Base-by-base conservation (phyloP, 2,113 vertebrate species). In the Chauna torquata region DNA sequence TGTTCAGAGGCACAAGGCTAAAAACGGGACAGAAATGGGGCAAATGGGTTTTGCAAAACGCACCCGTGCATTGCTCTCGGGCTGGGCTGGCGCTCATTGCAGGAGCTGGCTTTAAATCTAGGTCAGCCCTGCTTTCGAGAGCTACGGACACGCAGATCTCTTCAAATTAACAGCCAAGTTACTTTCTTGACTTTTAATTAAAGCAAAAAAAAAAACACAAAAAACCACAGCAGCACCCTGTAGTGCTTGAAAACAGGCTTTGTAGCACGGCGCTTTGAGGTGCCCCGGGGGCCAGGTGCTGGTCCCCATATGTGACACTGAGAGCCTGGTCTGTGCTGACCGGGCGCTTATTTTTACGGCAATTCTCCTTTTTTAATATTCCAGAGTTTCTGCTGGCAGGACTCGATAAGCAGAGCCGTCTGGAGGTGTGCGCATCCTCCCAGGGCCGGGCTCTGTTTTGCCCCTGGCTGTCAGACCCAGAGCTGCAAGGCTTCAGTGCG, bases 211-310 rank as follows among this genome's bases (percentile, higher is more conserved):
- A 8, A 8, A 24, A 11, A 15, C 14, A 22, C 12, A 34, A 58
- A n/a, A 61, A 61, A n/a, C 23, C 12, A 40, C 24, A 24, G 27
- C 54, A 11, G 49, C 30, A 12, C 50, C 36, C 34, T 30, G 64
- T 38, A 55, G 79, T 1, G 14, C 40, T 40, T 17, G 24, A 34
- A 69, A 6, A 17, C 25, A 0, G 0, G 2, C 3, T 44, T 4
- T 2, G 61, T 52, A 42, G 57, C 38, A 32, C 14, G 7, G 20
- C 25, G 54, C 52, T 44, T 9, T 6, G 69, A 19, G 82, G 4
- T 13, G 55, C 59, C 52, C n/a, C 0, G 0, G 57, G 19, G n/a
- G 45, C 42, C 1, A 5, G n/a, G 32, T 36, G 52, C 30, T 25
- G 77, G 2, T 17, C 4, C 1, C 0, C 16, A 28, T 11, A 2